Conservation (phyloP, 1,140 invertebrate species). For the Nasonia vitripennis region DNA sequence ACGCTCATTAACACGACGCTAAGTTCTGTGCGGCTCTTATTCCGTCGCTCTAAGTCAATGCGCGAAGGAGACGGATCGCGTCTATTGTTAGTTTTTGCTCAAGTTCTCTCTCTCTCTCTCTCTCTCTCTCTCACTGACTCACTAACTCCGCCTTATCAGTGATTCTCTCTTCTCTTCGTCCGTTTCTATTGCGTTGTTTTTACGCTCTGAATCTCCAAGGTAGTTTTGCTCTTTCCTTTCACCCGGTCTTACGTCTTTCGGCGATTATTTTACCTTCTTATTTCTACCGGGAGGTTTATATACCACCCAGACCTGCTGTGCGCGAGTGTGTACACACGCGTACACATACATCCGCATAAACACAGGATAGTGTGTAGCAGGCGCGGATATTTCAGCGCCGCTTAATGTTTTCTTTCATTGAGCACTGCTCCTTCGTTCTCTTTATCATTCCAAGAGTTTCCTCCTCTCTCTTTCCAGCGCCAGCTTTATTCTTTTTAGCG, state of each 20-base stretch:
- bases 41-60: background rate
- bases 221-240: constrained; percentile 1
- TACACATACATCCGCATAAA: background rate
- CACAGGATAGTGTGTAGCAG: too few relatives aligned
- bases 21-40: background rate
- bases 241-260: constrained; percentile 12
- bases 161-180: constrained; percentile 14
- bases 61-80: background rate
- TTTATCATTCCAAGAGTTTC: constrained; percentile 39
- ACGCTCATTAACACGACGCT: constrained; percentile 32
- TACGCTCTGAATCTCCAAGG: background rate
- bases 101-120: background rate
- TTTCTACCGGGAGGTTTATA: constrained; percentile 20
- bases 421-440: constrained; percentile 15
- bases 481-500: background rate
- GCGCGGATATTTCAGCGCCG: background rate
- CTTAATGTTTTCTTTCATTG: constrained; percentile 33
- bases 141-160: background rate
- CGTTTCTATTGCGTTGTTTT: background rate
- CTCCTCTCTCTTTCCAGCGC: background rate
- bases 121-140: background rate
- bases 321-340: background rate
- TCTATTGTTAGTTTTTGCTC: background rate
- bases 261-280: constrained; percentile 37
- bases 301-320: background rate